phyloP scores from a whole-genome alignment of 2,888 invertebrate species.

The Vesta saturnalis region DNA sequence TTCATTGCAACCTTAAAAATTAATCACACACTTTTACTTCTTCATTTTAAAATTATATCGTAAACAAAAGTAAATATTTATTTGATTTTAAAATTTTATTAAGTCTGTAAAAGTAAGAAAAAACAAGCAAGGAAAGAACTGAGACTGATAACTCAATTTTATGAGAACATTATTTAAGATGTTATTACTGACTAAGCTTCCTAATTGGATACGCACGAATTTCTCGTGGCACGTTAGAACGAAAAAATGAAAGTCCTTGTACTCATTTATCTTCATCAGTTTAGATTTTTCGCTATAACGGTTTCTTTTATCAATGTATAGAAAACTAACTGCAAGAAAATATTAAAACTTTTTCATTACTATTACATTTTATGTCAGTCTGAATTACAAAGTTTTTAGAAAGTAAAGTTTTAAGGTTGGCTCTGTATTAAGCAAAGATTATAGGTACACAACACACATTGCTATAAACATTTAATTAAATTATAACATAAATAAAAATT shows the following conservation, averaged over 20 bases:
- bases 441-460: no score
- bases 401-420: no score
- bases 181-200: background rate
- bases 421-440: no score
- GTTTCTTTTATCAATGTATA: background rate
- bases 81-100: background rate
- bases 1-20: no score
- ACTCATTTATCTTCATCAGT: conserved; percentile 11
- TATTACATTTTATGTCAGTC: no score
- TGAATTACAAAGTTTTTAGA: no score
- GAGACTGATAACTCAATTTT: conserved; percentile 11
- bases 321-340: background rate
- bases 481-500: no score
- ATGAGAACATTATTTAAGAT: background rate
- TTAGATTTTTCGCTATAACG: conserved; percentile 1
- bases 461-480: no score
- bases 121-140: background rate
- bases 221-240: background rate
- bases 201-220: conserved; percentile 8
- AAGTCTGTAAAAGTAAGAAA: background rate
- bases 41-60: no score
- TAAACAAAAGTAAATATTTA: background rate
- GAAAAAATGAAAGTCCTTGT: conserved; percentile 5
- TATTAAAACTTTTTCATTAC: background rate
- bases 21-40: no score